Base-by-base conservation (phyloP, 2,888 invertebrate genomes). In the Cataglyphis albicans region DNA sequence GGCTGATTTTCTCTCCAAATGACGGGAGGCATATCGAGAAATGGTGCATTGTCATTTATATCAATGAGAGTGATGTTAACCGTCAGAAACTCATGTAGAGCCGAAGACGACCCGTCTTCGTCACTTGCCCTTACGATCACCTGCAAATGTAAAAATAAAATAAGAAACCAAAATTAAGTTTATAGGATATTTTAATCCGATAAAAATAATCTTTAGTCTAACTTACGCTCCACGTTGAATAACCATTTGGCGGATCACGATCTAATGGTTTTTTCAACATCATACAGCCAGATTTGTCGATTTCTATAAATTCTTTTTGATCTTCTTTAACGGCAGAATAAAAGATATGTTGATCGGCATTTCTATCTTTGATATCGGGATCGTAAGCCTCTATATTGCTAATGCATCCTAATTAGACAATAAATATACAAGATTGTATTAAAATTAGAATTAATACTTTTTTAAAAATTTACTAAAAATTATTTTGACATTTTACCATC, bases 21-120 rank as follows among this genome's bases (percentile, higher is more conserved):
- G 0, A 98, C 97, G 0, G 97, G 97, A 4, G 96, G 96, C 96
- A 97, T 97, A 61, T 97, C 97, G 84, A 98, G 95, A 93, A 97
- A 97, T 0, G 99, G 99, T 0, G 98, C 97, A 94, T 99, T 99
- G 94, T 99, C 99, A 94, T 99, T 99, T 91, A 98, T 97, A 92
- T 99, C 99, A 18, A 92, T 94, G 44, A 97, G 94, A 5, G 94
- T 95, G 35, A 96, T 97, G 44, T 96, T 95, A 35, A 98, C 97
- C 90, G 97, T 96, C 0, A 96, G 96, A 1, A 96, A 96, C 0
- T 96, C 96, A 83, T 96, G 95, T 75, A 96, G 93, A 0, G 95
- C 94, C 32, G 97, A 97, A 21, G 96, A 96, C 0, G 96, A 96
- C 4, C 96, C 96, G 90, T 97, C 96, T 90, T 97, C 96, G 93